These are phyloP conservation scores for Pachymerium ferrugineum DNA, from an alignment of 2,888 invertebrate genomes.

Conservation along the genomic window DNA sequence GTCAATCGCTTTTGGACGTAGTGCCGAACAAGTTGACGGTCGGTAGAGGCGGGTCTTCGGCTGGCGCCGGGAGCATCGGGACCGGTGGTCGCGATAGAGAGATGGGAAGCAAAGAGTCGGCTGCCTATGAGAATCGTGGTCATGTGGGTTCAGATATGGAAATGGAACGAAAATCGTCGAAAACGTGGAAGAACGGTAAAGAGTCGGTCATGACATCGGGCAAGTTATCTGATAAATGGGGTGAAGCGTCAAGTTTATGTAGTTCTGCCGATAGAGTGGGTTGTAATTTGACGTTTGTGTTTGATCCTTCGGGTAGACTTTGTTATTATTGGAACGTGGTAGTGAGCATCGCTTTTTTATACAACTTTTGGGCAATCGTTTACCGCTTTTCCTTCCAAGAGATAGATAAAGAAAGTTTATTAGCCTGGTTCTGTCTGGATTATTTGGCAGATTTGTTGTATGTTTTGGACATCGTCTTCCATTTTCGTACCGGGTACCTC, in stretches of 20 bases:
- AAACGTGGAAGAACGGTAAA: slow-evolving; percentile 1
- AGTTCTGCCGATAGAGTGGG: slow-evolving; percentile 58
- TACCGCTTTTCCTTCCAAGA: slow-evolving; percentile 90
- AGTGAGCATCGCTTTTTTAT: slow-evolving; percentile 89
- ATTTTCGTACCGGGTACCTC: slow-evolving; percentile 93
- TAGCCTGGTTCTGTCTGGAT: slow-evolving; percentile 95
- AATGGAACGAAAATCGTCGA: slow-evolving; percentile 58
- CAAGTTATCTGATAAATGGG: slow-evolving; percentile 45
- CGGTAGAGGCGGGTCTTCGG: slow-evolving; percentile 41
- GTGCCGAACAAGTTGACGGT: slow-evolving; percentile 67
- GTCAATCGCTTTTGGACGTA: slow-evolving; percentile 61
- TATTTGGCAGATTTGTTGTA: slow-evolving; percentile 95
- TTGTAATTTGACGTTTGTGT: slow-evolving; percentile 87
- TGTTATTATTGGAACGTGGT: slow-evolving; percentile 98
- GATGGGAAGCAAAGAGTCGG: slow-evolving; percentile 55
- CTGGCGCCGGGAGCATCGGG: slow-evolving; percentile 39
- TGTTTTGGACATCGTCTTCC: slow-evolving; percentile 91
- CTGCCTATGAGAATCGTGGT: slow-evolving; percentile 62
- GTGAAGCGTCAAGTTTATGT: slow-evolving; percentile 44
- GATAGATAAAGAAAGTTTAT: slow-evolving; percentile 64
- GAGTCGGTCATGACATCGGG: not conserved
- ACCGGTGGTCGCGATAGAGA: slow-evolving; percentile 38
- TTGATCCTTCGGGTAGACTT: slow-evolving; percentile 94
- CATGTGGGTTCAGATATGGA: slow-evolving; percentile 67
- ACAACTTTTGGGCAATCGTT: slow-evolving; percentile 97